A percentile compares a stretch with the other conserved stretches of the same genome.
These are phyloP conservation scores for Maniola jurtina DNA, from an alignment of 1,140 invertebrate genomes.

Conservation along the genomic window DNA sequence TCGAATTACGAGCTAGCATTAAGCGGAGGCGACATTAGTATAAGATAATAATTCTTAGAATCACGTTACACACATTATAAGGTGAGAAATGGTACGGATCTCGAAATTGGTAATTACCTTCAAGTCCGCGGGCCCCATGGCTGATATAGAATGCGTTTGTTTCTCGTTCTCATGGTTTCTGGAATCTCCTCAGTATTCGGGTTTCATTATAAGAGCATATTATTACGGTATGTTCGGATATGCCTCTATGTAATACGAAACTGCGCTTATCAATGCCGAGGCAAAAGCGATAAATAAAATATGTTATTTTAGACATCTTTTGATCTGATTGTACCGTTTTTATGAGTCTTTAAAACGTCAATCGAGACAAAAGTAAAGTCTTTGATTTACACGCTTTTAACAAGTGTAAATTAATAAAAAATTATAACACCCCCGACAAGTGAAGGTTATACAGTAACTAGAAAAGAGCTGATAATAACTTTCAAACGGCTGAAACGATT, in stretches of 20 bases:
- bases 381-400: too few relatives aligned
- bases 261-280: background rate
- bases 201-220: slow-evolving; percentile 24
- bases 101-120: slow-evolving; percentile 56
- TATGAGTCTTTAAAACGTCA: background rate
- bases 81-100: slow-evolving; percentile 54
- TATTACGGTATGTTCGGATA: slow-evolving; percentile 5
- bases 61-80: slow-evolving; percentile 51
- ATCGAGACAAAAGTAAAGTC: too few relatives aligned
- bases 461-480: too few relatives aligned
- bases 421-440: too few relatives aligned
- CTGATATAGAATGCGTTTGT: slow-evolving; percentile 49
- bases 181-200: slow-evolving; percentile 35
- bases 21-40: slow-evolving; percentile 53
- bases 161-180: slow-evolving; percentile 39
- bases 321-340: slow-evolving; percentile 6
- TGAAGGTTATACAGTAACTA: too few relatives aligned
- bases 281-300: slow-evolving; percentile 4
- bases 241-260: slow-evolving; percentile 10
- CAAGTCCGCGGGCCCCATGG: slow-evolving; percentile 33
- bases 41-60: slow-evolving; percentile 64
- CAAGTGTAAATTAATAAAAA: background rate
- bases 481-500: too few relatives aligned
- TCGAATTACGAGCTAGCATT: slow-evolving; percentile 56
- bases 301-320: background rate